Evolutionary conservation across 2,888 invertebrate genomes (phyloP), one percentile per base, ranked within the genome.

Genomic region (Sesia apiformis): DNA sequence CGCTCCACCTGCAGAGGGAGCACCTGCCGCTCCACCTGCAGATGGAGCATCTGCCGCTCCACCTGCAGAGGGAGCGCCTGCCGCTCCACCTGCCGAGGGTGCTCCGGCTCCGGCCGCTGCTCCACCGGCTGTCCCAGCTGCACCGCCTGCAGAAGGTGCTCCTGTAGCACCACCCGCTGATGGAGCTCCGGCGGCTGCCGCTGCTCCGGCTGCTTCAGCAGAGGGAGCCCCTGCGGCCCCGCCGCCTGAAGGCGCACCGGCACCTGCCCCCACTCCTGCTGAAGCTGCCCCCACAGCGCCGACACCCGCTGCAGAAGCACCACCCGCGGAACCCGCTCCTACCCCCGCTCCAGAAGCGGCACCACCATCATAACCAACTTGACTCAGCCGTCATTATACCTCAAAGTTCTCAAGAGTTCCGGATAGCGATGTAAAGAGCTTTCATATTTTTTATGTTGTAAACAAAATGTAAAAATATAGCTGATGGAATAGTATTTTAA

Each of bases 401-500:
- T 49, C 49, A 49, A 49, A 49, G 23, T 23, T 23, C 23, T 23
- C 23, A 23, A 23, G 23, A 23, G 23, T 23, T 23, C 2, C 4
- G 5, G 5, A 46, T 46, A 7, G 23, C 46, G 23, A 23, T 23
- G 23, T 23, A 23, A 46, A 8, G 1, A 4, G 46, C 46, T n/a
- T 46, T 46, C 46, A 52, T 39, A 7, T 75, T 80, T 81, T 72
- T 71, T 75, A 78, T 71, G 56, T 66, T 76, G 63, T 66, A 68
- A 81, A 77, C 78, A 81, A 82, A 81, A 62, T 63, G 58, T 57
- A 60, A 63, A 75, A 74, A 74, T 69, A 81, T 87, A 87, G 87
- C 87, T 87, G 87, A 86, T 88, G 86, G 87, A 88, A 88, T 84
- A 69, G 71, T 73, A 66, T 69, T 70, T 75, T 59, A 38, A 50